Conservation (phyloP, 2,113 vertebrate species). For the Nipponia nippon region DNA sequence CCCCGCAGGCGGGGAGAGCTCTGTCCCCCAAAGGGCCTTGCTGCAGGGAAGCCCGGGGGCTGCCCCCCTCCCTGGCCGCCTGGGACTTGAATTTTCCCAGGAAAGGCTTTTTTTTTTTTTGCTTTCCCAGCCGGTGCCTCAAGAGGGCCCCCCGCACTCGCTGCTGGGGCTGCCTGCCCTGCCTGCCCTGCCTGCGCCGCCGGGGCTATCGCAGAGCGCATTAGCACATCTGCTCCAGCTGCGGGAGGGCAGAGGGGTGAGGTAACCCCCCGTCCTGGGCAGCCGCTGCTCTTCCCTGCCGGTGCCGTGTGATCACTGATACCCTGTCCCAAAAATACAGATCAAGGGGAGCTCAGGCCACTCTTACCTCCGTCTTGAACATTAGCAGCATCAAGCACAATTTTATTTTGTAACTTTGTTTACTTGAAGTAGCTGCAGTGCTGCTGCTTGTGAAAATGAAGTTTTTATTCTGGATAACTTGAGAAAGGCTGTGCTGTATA, state of each 20-base stretch:
- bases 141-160: not conserved
- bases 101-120: not conserved
- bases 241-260: not conserved
- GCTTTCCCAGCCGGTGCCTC: not conserved
- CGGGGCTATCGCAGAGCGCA: fast-evolving
- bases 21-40: not conserved
- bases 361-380: not conserved
- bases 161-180: not conserved
- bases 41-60: not conserved
- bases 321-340: not conserved
- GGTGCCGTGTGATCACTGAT: fast-evolving
- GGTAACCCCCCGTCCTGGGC: not conserved
- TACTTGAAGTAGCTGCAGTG: no score
- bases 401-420: not conserved
- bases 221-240: not conserved
- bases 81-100: not conserved
- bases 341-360: fast-evolving
- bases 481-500: fast-evolving
- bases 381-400: not conserved
- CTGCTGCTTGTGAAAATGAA: not conserved
- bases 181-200: no score
- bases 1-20: not conserved
- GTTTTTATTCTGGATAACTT: not conserved
- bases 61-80: not conserved
- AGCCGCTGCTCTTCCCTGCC: not conserved